Evolutionary conservation across 2,797 vertebrate genomes (phyloP).

Genomic region (Lagocephalus sceleratus): DNA sequence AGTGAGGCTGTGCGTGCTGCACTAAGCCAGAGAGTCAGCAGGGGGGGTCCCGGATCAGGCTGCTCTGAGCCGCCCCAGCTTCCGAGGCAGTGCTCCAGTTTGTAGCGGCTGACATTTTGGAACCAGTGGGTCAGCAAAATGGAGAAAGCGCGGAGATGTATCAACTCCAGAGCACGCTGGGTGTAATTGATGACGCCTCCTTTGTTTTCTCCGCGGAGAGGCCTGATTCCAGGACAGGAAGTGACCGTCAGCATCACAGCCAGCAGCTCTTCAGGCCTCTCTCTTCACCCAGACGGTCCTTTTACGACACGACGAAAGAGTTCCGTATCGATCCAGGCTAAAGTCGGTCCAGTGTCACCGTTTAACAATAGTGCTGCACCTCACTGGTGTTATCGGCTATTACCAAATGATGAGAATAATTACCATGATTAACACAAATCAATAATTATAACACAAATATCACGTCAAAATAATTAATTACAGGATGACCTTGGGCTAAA

Average conservation of each 20-base stretch:
- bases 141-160: conserved; percentile 56
- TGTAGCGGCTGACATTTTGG: conserved; percentile 73
- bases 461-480: no score
- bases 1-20: conserved; percentile 13
- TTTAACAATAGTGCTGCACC: no score
- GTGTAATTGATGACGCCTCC: conserved; percentile 39
- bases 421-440: no score
- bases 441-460: no score
- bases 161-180: conserved; percentile 46
- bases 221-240: conserved; percentile 34
- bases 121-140: conserved; percentile 74
- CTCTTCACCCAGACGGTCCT: neutral
- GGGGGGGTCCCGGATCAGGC: conserved; percentile 69
- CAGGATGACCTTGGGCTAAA: no score
- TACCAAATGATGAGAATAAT: no score
- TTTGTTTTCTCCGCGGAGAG: conserved; percentile 6
- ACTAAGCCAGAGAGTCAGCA: conserved; percentile 56
- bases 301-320: neutral
- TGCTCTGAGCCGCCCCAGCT: conserved; percentile 37
- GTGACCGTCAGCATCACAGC: conserved; percentile 16
- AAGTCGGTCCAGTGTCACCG: neutral
- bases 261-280: conserved; percentile 2
- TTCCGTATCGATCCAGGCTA: neutral
- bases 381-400: no score
- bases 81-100: conserved; percentile 61